Evolutionary conservation across 2,888 invertebrate species (phyloP), one percentile per base, ranked within the genome.

Genomic region (Drosophila buzzatii): DNA sequence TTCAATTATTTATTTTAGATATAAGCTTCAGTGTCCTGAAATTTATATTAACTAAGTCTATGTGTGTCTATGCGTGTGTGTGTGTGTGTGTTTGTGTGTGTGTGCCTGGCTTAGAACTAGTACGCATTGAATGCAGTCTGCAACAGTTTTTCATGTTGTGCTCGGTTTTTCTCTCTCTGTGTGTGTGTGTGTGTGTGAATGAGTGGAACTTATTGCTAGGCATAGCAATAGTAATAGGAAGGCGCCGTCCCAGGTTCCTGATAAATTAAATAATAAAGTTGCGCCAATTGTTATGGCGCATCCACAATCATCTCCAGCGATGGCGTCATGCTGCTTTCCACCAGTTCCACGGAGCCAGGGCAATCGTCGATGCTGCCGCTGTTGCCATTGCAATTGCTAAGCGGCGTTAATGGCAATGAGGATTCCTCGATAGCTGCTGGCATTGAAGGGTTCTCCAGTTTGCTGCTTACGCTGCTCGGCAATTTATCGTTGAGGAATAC

Each of bases 401-500:
- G 66, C 31, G 87, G 82, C 8, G 80, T 88, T 55, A 79, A 44
- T 4, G 83, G 82, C 49, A 85, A 18, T 8, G 55, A 37, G 0
- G 65, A 57, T 16, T 81, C 82, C 35, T 83, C 84, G 14, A 47
- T 65, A 42, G 51, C 27, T 23, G 37, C 42, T 9, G 72, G 69
- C 27, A 71, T 70, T 31, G 60, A 20, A 8, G 75, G 70, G 65
- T 57, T 80, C 23, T 86, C 73, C 16, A 53, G n/a, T 57, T 58
- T 70, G 56, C 35, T 70, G 63, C 45, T 52, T 8, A 61, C 51
- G 52, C 56, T 62, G 52, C 55, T 68, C 45, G 67, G 27, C 55
- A 69, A 55, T 42, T 85, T 82, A 39, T 90, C 91, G 51, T 90
- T 84, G 5, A 89, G 73, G 45, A 77, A 91, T 7, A 89, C 84